Percentiles rank a stretch among this genome's conserved stretches.
These are phyloP conservation scores for Dasypus novemcinctus DNA, from an alignment of 2,113 vertebrate species.

Conservation along the genomic window DNA sequence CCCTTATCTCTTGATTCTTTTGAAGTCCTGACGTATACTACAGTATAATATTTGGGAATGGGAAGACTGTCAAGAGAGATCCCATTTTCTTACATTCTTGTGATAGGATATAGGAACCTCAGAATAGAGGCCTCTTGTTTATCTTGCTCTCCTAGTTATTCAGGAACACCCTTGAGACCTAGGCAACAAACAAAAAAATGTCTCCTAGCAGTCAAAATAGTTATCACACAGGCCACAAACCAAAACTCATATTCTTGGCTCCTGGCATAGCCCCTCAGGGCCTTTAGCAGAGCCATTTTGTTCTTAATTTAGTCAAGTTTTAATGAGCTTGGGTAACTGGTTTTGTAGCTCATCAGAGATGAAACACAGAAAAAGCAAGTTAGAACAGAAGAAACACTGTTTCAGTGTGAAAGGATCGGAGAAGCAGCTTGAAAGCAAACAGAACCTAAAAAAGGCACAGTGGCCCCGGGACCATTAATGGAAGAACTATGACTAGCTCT, in stretches of 20 bases:
- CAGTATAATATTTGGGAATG: not conserved
- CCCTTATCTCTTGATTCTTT: not conserved
- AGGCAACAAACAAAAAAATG: not conserved
- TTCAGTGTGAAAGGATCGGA: not conserved
- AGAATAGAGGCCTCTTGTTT: not conserved
- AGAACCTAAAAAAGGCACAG: not conserved
- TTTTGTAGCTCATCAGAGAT: not conserved
- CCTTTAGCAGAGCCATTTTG: constrained; percentile 10
- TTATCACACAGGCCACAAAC: not conserved
- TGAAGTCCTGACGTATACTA: not conserved
- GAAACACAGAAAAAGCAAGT: constrained; percentile 21
- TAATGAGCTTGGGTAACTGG: not conserved
- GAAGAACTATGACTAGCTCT: not conserved
- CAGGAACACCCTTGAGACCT: not conserved
- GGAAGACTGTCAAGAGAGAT: not conserved
- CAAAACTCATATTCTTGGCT: not conserved
- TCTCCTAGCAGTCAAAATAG: not conserved
- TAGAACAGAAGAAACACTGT: not conserved
- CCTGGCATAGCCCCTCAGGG: not conserved
- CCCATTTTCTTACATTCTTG: not conserved
- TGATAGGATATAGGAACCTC: not conserved
- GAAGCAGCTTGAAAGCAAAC: not conserved
- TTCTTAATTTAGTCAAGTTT: not conserved
- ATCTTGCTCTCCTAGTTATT: not conserved
- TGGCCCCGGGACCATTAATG: not conserved